Base-by-base conservation (phyloP, 2,113 vertebrate species). In the Circaetus gallicus region DNA sequence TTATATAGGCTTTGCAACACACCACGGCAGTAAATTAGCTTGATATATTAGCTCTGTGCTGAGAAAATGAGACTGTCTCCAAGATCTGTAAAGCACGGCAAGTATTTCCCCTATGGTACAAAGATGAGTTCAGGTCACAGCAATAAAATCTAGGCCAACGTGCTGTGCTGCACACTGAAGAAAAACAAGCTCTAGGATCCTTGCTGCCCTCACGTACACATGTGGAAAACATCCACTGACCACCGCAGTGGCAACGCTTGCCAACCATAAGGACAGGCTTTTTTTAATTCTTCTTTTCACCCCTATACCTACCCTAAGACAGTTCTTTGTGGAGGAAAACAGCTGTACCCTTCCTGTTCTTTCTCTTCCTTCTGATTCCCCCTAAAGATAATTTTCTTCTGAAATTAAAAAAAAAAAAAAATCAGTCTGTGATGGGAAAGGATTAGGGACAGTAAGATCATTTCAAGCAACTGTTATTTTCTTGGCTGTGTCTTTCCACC, bases 1-100 rank as follows among this genome's bases (percentile, higher is more conserved):
- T 96, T 96, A 97, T 89, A 96, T 91, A 84, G 96, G 96, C 96
- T 97, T 97, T 97, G 95, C 95, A 97, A 95, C 91, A 97, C 91
- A 97, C 85, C 86, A 82, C 6, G 0, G 93, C 89, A 94, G 94
- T 96, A 96, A 96, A 96, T 96, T 96, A 96, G 95, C 92, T 96
- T 96, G 94, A 97, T 97, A 91, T 93, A 94, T 98, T 97, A 94
- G 91, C 93, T 93, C 95, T 95, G 91, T 89, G 87, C 90, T 96
- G 93, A 93, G 97, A 97, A 97, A 97, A 89, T 88, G 95, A 97
- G 95, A 97, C 93, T 45, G 92, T 93, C 88, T 95, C 89, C 0
- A 16, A 93, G 86, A 96, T 96, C 88, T 92, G 90, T 94, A 83
- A 96, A 97, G 90, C 90, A 93, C 69, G 90, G 83, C 93, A 95